Conservation (phyloP, 2,888 invertebrate species). For the Amorpha juglandis region DNA sequence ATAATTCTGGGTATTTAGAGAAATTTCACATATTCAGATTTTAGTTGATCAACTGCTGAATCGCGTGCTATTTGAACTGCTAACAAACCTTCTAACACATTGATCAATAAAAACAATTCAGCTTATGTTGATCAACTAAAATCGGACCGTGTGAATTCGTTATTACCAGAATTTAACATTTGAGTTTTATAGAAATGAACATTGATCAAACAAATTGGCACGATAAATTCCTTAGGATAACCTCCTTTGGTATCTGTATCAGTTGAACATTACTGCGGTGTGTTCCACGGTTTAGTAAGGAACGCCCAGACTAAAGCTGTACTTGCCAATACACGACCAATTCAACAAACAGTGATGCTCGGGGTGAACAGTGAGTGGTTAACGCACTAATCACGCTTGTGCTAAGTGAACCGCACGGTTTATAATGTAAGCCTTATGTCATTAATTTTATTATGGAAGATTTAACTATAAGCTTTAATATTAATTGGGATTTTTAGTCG, state of each 20-base stretch:
- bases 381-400: not conserved
- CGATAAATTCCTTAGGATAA: not conserved
- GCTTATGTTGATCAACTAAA: no score
- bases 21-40: no score
- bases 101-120: no score
- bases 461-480: not conserved
- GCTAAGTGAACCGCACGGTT: not conserved
- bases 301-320: conserved; percentile 10
- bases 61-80: no score
- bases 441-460: not conserved
- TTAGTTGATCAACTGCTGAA: no score
- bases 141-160: no score
- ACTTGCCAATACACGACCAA: conserved; percentile 29
- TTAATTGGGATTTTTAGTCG: not conserved
- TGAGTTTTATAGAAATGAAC: not conserved
- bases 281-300: conserved; percentile 13
- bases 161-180: no score
- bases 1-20: no score
- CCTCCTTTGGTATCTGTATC: not conserved
- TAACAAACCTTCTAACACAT: no score
- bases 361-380: conserved; percentile 3
- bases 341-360: conserved; percentile 28
- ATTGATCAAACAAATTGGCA: not conserved
- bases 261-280: conserved; percentile 1
- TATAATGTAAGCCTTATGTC: not conserved